phyloP scores from a whole-genome alignment of 2,113 vertebrate species.

The Pseudopodoces humilis region DNA sequence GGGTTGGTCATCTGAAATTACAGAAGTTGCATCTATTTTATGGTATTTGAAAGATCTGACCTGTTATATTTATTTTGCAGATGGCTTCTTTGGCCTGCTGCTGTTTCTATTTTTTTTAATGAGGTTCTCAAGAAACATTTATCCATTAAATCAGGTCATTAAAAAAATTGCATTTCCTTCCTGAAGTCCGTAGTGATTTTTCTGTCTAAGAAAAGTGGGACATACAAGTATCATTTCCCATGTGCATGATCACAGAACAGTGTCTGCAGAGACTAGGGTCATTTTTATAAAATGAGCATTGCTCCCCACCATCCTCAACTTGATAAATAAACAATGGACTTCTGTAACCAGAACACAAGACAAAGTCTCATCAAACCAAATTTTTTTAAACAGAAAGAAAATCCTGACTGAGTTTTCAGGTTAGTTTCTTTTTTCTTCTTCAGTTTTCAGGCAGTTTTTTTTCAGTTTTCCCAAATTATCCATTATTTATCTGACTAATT shows the following conservation, averaged over 20 bases:
- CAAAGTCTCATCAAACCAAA: not conserved
- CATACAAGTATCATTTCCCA: not conserved
- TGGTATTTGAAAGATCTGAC: slow-evolving; percentile 1
- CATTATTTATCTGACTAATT: not conserved
- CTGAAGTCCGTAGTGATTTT: not conserved
- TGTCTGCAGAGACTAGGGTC: not conserved
- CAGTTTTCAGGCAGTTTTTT: not conserved
- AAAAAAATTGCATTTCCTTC: slow-evolving; percentile 40
- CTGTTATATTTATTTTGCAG: slow-evolving; percentile 42
- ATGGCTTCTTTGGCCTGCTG: slow-evolving; percentile 20
- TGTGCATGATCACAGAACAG: not conserved
- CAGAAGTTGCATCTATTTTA: not conserved
- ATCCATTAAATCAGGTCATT: slow-evolving; percentile 47
- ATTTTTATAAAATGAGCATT: not conserved
- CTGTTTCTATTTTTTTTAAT: slow-evolving; percentile 7
- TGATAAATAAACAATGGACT: not conserved
- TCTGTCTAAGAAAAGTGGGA: slow-evolving; percentile 29
- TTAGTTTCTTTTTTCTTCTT: not conserved
- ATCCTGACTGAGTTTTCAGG: not conserved
- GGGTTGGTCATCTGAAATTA: not conserved
- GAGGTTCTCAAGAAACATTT: slow-evolving; percentile 39
- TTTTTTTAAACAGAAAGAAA: not conserved
- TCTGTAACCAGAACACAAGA: not conserved
- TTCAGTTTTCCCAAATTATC: not conserved
- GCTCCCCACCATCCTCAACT: not conserved